Evolutionary conservation across 2,113 vertebrate species (phyloP), one percentile per base, ranked within the genome.

Genomic region (Seriola quinqueradiata): DNA sequence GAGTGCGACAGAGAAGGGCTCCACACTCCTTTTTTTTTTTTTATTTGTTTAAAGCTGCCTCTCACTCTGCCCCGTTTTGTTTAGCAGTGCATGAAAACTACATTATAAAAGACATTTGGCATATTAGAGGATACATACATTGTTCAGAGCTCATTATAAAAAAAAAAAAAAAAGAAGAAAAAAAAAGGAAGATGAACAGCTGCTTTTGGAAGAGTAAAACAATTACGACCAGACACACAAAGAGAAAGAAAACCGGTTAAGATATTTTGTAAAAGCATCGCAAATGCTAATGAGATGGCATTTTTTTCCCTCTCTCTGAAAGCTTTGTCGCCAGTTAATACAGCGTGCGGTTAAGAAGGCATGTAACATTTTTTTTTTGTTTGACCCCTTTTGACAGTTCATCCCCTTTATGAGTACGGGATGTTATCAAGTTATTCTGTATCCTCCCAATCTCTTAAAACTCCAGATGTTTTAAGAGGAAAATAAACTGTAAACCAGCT

Each of bases 71-170:
- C 88, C 90, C 73, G 87, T 90, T 93, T 84, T 79, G 94, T 95
- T 94, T 93, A 97, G 96, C 96, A 98, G 96, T 97, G 96, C 96
- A 97, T 96, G 95, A 95, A 96, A 93, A 96, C 96, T 93, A 92
- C 93, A 95, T 95, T 95, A 95, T 91, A 92, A 92, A 91, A 93
- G 91, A 94, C 94, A 95, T 96, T 96, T 97, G 96, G 96, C 96
- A 97, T 96, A 95, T 96, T 95, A 95, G 96, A 95, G 92, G 92
- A 96, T 90, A 96, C 93, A 96, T 93, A 94, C 95, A 93, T 97
- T 97, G 96, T 96, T 98, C 96, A 96, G 96, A 96, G 96, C 95
- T 97, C 96, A 90, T 95, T 91, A 86, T 82, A 90, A 95, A 83
- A 92, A 71, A 82, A 38, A 81, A 40, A 67, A 76, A 88, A 54